phyloP scores from a whole-genome alignment of 2,888 invertebrate genomes.

The Hipparchia semele region DNA sequence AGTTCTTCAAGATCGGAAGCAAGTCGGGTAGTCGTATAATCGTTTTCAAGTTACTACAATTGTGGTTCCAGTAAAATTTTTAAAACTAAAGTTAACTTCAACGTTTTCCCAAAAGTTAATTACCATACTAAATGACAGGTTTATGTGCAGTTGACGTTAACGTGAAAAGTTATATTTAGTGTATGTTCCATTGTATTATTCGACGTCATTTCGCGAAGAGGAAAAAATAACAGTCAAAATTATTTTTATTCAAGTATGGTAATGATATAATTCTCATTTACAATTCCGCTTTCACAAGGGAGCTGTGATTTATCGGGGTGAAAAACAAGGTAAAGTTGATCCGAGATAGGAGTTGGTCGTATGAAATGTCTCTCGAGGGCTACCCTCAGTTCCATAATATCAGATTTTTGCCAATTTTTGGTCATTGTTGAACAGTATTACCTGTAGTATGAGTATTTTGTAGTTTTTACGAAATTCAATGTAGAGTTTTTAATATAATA shows the following conservation, averaged over 20 bases:
- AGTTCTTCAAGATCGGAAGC: no score
- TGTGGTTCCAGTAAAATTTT: no score
- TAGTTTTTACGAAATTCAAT: background rate
- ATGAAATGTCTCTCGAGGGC: slow-evolving; percentile 28
- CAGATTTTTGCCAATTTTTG: slow-evolving; percentile 13
- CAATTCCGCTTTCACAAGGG: slow-evolving; percentile 34
- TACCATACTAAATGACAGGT: no score
- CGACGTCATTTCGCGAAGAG: background rate
- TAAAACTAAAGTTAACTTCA: no score
- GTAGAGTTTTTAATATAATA: background rate
- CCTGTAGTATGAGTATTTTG: background rate
- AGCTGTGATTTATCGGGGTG: slow-evolving; percentile 31
- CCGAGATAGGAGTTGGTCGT: slow-evolving; percentile 26
- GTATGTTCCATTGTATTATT: background rate
- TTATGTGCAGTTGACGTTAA: no score
- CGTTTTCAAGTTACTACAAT: no score
- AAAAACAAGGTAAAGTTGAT: slow-evolving; percentile 36
- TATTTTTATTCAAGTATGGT: slow-evolving; percentile 30
- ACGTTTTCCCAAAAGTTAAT: no score
- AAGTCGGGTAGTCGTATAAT: no score
- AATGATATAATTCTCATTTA: slow-evolving; percentile 31
- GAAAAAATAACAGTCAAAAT: slow-evolving; percentile 1
- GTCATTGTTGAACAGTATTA: background rate
- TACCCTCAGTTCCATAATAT: slow-evolving; percentile 15
- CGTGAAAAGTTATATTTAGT: no score